Base-by-base conservation (phyloP, 2,888 invertebrate genomes). In the Temnothorax rugatulus region DNA sequence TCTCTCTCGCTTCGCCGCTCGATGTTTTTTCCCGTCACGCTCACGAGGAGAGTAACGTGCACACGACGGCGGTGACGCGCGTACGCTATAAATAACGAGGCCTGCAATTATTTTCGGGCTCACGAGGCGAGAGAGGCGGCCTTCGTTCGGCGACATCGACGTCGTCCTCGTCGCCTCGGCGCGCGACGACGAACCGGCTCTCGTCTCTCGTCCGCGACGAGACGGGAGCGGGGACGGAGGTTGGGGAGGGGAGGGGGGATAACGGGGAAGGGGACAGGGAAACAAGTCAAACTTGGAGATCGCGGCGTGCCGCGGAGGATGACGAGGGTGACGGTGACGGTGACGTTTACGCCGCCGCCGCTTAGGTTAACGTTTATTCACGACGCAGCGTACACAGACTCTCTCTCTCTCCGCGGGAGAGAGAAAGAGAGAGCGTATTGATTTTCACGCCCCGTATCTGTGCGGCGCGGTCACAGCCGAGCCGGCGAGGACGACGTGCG, bases 391-490 rank as follows among this genome's bases (percentile, higher is more conserved):
- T 86, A 88, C 87, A 86, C 85, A 88, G 90, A 41, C 41, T 41
- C 41, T 41, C 71, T 84, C 85, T 87, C 87, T 29, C 29, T 2
- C 86, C 87, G 86, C 84, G 82, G 34, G 63, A 34, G n/a, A 7
- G 34, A 79, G 89, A 89, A 93, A 21, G 63, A 34, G n/a, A 7
- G 47, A 79, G 89, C 90, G 93, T 94, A 94, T 94, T 94, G 94
- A 94, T 94, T 94, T 94, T 94, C 93, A 92, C 92, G 91, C 92
- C 92, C 92, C 90, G 93, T 77, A 93, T 93, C 87, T 84, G 84
- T 88, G 92, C 90, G 90, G 90, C 87, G 90, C 88, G 86, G 79
- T 85, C 81, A 76, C 47, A 71, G 68, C 4, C 73, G 71, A 86
- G 84, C 77, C 83, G 85, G 77, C 77, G 82, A 83, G 73, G 61